Conservation (phyloP, 1,140 invertebrate genomes). For the Pachyrhynchus sulphureomaculatus region DNA sequence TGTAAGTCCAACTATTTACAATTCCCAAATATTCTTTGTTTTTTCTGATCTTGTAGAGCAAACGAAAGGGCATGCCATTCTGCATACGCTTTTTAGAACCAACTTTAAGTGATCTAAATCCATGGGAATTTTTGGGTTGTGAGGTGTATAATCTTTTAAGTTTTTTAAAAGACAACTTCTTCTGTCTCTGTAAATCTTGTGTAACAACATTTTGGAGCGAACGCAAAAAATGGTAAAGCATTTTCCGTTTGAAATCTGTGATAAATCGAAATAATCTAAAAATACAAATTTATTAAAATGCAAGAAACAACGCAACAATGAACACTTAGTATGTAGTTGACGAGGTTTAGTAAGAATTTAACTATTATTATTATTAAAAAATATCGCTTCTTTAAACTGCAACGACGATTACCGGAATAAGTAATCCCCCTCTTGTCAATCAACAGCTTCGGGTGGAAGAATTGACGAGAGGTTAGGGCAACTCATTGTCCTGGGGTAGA, state of each 20-base stretch:
- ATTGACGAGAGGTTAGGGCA: too few species aligned
- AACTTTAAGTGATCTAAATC: slow-evolving; percentile 49
- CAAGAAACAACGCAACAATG: too few species aligned
- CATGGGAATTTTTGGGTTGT: slow-evolving; percentile 51
- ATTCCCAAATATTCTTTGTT: slow-evolving; percentile 34
- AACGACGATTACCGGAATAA: too few species aligned
- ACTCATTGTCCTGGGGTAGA: too few species aligned
- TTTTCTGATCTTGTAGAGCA: slow-evolving; percentile 51
- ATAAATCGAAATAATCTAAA: too few species aligned
- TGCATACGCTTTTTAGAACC: slow-evolving; percentile 54
- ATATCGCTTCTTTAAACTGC: too few species aligned
- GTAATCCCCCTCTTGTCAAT: too few species aligned
- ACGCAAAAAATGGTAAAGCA: slow-evolving; percentile 33
- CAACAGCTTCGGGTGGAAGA: too few species aligned
- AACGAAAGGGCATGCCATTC: slow-evolving; percentile 57
- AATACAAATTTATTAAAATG: too few species aligned
- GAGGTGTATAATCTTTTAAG: slow-evolving; percentile 53
- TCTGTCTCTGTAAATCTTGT: slow-evolving; percentile 46
- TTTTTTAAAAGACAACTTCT: slow-evolving; percentile 59
- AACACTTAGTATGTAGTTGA: too few species aligned
- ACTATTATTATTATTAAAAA: too few species aligned
- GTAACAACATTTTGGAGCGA: slow-evolving; percentile 51
- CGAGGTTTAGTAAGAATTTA: too few species aligned
- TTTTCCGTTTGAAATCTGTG: slow-evolving; percentile 16
- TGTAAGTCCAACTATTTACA: background rate